phyloP scores from a whole-genome alignment of 2,113 vertebrate genomes.

The Coreoperca whiteheadi region DNA sequence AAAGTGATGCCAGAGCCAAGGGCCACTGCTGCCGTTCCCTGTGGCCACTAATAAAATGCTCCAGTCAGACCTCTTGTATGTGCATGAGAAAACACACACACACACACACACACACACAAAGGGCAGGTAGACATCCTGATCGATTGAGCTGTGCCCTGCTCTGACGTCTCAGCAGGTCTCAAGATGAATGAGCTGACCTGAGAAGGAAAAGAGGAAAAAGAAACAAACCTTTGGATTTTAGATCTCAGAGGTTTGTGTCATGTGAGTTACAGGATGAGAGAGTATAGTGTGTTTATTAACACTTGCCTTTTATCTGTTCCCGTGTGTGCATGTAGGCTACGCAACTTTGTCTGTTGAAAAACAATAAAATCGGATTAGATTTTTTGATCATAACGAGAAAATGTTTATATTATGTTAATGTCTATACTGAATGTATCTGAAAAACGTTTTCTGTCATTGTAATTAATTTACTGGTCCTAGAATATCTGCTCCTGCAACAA shows the following conservation, averaged over 20 bases:
- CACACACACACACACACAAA: slow-evolving; percentile 36
- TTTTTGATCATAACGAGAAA: no score
- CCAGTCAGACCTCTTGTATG: slow-evolving; percentile 55
- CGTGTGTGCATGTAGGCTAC: background rate
- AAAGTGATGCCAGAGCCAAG: slow-evolving; percentile 57
- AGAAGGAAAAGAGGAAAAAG: slow-evolving; percentile 54
- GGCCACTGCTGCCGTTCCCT: slow-evolving; percentile 60
- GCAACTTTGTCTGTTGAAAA: background rate
- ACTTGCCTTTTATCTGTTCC: background rate
- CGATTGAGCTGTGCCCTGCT: slow-evolving; percentile 76
- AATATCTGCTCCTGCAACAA: background rate
- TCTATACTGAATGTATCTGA: background rate
- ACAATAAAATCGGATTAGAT: no score
- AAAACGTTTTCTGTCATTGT: background rate
- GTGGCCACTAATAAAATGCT: slow-evolving; percentile 69
- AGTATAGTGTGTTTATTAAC: slow-evolving; percentile 21
- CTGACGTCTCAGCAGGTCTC: slow-evolving; percentile 74
- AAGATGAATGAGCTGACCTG: slow-evolving; percentile 80
- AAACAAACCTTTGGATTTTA: slow-evolving; percentile 74
- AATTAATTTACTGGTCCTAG: background rate
- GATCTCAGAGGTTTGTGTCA: slow-evolving; percentile 70
- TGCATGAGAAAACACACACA: slow-evolving; percentile 41
- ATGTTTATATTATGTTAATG: no score
- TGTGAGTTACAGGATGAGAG: slow-evolving; percentile 25
- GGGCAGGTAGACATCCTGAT: slow-evolving; percentile 76